Conservation (phyloP, 2,797 vertebrate species). For the Gobio occitaniae region DNA sequence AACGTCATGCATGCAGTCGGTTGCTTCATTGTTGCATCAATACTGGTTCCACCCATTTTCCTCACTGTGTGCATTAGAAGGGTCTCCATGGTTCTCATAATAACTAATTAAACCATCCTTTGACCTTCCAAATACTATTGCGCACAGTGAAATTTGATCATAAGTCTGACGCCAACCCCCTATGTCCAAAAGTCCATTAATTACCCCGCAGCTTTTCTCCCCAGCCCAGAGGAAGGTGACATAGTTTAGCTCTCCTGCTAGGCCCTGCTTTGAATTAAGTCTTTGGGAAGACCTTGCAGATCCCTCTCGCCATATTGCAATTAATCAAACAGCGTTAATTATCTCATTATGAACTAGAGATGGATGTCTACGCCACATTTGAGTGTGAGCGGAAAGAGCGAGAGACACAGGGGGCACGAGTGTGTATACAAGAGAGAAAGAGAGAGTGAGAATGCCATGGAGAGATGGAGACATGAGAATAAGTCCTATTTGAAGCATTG, state of each 20-base stretch:
- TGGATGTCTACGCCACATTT: constrained; percentile 59
- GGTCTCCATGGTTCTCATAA: constrained; percentile 37
- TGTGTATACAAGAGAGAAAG: constrained; percentile 8
- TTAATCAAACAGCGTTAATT: constrained; percentile 76
- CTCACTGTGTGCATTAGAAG: constrained; percentile 2
- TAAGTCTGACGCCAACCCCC: constrained; percentile 45
- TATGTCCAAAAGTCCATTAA: constrained; percentile 52
- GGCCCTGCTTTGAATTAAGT: constrained; percentile 68
- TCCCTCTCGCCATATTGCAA: constrained; percentile 68
- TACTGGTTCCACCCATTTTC: neutral
- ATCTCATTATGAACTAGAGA: constrained; percentile 71
- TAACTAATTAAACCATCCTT: constrained; percentile 47
- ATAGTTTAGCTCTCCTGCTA: constrained; percentile 67
- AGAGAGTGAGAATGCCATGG: neutral
- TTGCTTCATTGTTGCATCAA: neutral
- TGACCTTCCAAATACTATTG: constrained; percentile 38
- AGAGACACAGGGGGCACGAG: constrained; percentile 48
- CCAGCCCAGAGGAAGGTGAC: constrained; percentile 66
- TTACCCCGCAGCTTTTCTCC: constrained; percentile 48
- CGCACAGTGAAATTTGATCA: constrained; percentile 52
- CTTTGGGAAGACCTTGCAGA: constrained; percentile 70
- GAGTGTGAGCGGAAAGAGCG: constrained; percentile 43
- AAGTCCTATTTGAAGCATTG: constrained; percentile 31
- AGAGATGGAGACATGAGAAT: constrained; percentile 27
- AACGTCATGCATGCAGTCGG: neutral